phyloP scores from a whole-genome alignment of 2,113 vertebrate genomes.

The Toxotes jaculatrix region DNA sequence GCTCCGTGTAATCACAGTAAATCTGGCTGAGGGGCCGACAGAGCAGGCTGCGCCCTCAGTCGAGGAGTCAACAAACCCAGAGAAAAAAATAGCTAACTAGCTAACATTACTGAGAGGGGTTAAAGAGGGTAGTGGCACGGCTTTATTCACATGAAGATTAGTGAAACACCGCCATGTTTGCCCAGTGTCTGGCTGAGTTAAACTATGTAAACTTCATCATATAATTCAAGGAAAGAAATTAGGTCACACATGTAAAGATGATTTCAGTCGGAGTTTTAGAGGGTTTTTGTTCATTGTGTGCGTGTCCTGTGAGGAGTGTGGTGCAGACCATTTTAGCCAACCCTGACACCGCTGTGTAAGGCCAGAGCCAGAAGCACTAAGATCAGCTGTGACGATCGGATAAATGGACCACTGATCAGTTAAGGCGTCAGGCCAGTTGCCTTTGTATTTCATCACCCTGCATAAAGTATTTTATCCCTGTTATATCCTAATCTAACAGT shows the following conservation, averaged over 20 bases:
- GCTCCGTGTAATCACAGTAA: constrained; percentile 72
- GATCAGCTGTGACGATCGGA: constrained; percentile 60
- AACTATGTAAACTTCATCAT: constrained; percentile 51
- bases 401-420: constrained; percentile 60
- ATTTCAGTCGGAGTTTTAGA: constrained; percentile 15
- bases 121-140: constrained; percentile 58
- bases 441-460: constrained; percentile 47
- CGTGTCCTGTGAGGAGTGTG: constrained; percentile 28
- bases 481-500: constrained; percentile 47
- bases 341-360: not conserved
- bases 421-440: constrained; percentile 25
- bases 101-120: constrained; percentile 65
- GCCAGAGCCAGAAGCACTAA: constrained; percentile 44
- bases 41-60: constrained; percentile 56
- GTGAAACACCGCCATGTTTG: constrained; percentile 65
- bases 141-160: constrained; percentile 70
- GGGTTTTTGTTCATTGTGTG: not conserved
- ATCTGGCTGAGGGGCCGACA: constrained; percentile 59
- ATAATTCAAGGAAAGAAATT: constrained; percentile 46
- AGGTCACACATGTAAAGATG: constrained; percentile 34
- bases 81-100: constrained; percentile 50
- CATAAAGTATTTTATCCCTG: constrained; percentile 4
- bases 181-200: constrained; percentile 61
- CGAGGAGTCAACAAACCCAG: constrained; percentile 78
- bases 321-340: constrained; percentile 1